Base-by-base conservation (phyloP, 2,797 vertebrate species). In the Phataginus tetradactyla region DNA sequence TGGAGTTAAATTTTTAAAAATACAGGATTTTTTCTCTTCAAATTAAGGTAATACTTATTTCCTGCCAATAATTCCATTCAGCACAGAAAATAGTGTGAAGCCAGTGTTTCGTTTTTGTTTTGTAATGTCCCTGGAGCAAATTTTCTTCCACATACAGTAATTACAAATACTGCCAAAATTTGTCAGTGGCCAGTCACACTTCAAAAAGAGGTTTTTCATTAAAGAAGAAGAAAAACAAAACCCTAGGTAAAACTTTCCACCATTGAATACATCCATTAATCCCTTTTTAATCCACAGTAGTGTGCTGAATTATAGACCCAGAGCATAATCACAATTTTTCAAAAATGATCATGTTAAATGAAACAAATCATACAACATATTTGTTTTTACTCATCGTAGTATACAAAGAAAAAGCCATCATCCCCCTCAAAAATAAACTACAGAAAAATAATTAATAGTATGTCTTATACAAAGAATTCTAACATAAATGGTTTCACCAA, bases 31-130 rank as follows among this genome's bases (percentile, higher is more conserved):
- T 71, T 64, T 77, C 23, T 42, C 21, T 61, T 55, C 78, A 83
- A 88, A 55, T 71, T 53, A 74, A 69, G 64, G 63, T 39, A 14
- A 74, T n/a, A 25, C 4, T 49, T 61, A 17, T 42, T 77, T 55
- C 39, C 21, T 83, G 34, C n/a, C n/a, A 75, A 14, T 32, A 72
- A 94, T 17, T 37, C 14, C 11, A 20, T 45, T 77, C 20, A 55
- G 7, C 84, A 84, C 29, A 64, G 75, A 97, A 85, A 0, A 0
- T 0, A 53, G 66, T 49, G 93, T 17, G 64, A 94, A 97, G 86
- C 92, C 91, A 97, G 88, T 71, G 61, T 93, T 97, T 88, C 88
- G 23, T 94, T 95, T 97, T 98, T 98, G 91, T 91, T 98, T 98
- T 98, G 86, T 90, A 97, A 90, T 66, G 23, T 94, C 86, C 84